Percentiles rank a stretch among this genome's conserved stretches.
Evolutionary conservation across 2,888 invertebrate genomes (phyloP).

Genomic region (Phragmatobia fuliginosa): DNA sequence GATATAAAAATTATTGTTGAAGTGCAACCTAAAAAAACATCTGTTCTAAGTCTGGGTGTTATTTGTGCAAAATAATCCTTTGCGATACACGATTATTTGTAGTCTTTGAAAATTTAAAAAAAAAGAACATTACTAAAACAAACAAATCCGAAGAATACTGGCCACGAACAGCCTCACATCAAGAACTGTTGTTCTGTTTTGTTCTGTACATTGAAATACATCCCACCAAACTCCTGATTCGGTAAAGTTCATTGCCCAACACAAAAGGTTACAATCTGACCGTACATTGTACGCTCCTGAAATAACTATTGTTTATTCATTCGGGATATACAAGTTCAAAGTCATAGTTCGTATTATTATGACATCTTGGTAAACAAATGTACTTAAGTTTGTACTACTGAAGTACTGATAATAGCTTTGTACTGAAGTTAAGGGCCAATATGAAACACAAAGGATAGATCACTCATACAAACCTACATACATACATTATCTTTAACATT

Average conservation of each 20-base stretch:
- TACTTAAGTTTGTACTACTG: neutral
- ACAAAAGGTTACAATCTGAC: conserved; percentile 35
- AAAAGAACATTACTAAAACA: too few species aligned
- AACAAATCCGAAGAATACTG: neutral
- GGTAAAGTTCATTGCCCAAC: conserved; percentile 43
- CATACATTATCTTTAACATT: too few species aligned
- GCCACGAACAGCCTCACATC: neutral
- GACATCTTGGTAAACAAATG: neutral
- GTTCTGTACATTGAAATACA: conserved; percentile 15
- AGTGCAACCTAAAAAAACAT: too few species aligned
- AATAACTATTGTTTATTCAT: conserved; percentile 54
- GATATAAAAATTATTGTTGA: too few species aligned
- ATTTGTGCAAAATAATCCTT: too few species aligned
- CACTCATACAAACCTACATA: too few species aligned
- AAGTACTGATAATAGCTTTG: neutral
- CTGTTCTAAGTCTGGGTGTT: too few species aligned
- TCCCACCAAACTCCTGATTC: conserved; percentile 17
- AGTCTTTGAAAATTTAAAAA: too few species aligned
- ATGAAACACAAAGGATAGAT: neutral
- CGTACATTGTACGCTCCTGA: conserved; percentile 30
- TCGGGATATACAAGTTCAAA: conserved; percentile 30
- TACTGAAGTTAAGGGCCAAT: neutral
- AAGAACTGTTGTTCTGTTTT: too few species aligned
- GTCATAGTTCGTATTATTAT: neutral
- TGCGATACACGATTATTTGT: too few species aligned